Percentiles rank a stretch among this genome's conserved stretches.
phyloP scores from a whole-genome alignment of 2,888 invertebrate genomes.

The Lapara coniferarum region DNA sequence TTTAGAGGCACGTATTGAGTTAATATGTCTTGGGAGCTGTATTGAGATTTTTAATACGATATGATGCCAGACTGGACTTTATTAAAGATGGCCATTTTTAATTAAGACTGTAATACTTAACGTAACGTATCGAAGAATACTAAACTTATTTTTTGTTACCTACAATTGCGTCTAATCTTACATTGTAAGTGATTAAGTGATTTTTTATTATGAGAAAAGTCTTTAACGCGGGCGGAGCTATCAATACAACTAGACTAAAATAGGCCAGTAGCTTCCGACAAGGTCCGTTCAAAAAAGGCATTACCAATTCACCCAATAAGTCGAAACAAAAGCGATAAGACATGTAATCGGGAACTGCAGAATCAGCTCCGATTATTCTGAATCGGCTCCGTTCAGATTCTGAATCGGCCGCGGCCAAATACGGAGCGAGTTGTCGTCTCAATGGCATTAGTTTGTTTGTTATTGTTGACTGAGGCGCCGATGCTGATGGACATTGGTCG shows the following conservation, averaged over 20 bases:
- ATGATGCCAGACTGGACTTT: neutral
- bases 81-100: neutral
- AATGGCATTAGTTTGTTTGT: slow-evolving; percentile 41
- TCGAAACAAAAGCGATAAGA: slow-evolving; percentile 14
- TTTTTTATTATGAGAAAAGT: too few relatives aligned
- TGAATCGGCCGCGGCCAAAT: slow-evolving; percentile 40
- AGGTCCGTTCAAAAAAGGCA: neutral
- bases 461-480: slow-evolving; percentile 42
- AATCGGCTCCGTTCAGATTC: neutral
- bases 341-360: slow-evolving; percentile 16
- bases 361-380: slow-evolving; percentile 6
- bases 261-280: neutral
- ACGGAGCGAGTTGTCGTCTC: slow-evolving; percentile 44
- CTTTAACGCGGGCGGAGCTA: too few relatives aligned
- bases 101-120: too few relatives aligned
- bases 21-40: neutral
- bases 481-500: slow-evolving; percentile 34
- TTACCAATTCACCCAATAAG: slow-evolving; percentile 6
- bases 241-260: neutral
- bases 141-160: too few relatives aligned
- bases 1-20: neutral
- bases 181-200: too few relatives aligned
- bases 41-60: neutral
- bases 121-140: too few relatives aligned
- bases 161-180: too few relatives aligned